Evolutionary conservation across 2,888 invertebrate species (phyloP), one percentile per base, ranked within the genome.

Genomic region (Lepidocyrtinus sp.): DNA sequence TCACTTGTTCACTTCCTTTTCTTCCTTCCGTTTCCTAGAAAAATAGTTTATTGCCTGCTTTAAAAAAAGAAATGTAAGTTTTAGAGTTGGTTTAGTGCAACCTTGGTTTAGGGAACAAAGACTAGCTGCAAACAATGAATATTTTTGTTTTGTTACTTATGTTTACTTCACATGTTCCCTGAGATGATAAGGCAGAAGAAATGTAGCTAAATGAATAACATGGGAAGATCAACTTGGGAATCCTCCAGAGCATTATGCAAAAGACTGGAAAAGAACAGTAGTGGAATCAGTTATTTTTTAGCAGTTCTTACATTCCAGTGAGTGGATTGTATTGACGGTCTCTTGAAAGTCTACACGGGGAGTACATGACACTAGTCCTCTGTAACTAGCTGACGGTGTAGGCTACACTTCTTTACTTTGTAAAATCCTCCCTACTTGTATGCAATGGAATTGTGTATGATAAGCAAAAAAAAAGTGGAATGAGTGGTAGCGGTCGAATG

Each of bases 241-340:
- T 71, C 67, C 80, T 80, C 80, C 59, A 25, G 80, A 80, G 80
- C 72, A 75, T 80, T 80, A 80, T 75, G 75, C 62, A 80, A 75
- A 79, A 75, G 24, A 50, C 59, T 2, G 21, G 21, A 59, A 59
- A 21, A 59, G 59, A 9, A 59, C 19, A 21, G 55, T 55, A 21
- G 59, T 59, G n/a, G 21, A 2, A 21, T 21, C 59, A 59, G 21
- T 59, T 36, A 12, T 36, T 36, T 36, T 36, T 36, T 36, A 9
- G 5, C 12, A 5, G 36, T 36, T 36, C 36, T 12, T 55, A n/a
- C 17, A 3, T 17, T 55, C 55, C 55, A 7, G 9, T n/a, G n/a
- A 2, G 9, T 55, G 55, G 55, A n/a, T n/a, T n/a, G n/a, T 15
- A 55, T 55, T 55, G 55, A n/a, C 55, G 55, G 55, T 55, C 55